Base-by-base conservation (phyloP, 2,888 invertebrate species). In the Pyrrhosoma nymphula region DNA sequence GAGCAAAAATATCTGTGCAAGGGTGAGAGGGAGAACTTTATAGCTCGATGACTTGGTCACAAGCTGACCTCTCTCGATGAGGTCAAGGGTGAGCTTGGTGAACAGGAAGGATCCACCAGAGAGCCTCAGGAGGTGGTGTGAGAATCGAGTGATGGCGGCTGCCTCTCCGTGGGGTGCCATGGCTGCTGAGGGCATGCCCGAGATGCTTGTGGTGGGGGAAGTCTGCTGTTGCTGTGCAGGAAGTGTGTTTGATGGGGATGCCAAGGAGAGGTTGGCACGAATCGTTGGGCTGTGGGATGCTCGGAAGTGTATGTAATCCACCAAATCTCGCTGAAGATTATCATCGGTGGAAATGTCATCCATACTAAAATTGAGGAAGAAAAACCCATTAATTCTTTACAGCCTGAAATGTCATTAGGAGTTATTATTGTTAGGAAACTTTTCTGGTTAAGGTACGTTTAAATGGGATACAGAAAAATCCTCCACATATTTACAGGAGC, bases 31-130 rank as follows among this genome's bases (percentile, higher is more conserved):
- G 93, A 99, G 97, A 26, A 99, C 97, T 97, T 99, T 99, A 97
- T 99, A 99, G 96, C 99, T 99, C 0, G 99, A 98, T 12, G 99
- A 99, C 97, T 99, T 99, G 82, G 99, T 98, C 30, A 99, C 99
- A 96, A 99, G 97, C 96, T 99, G 98, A 90, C 99, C 99, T 96
- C 98, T 98, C 97, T 99, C 99, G 96, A 99, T 98, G 96, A 99
- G 98, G 97, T 99, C 99, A 96, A 99, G 97, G 82, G 99, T 98
- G 95, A 99, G 97, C 97, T 99, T 99, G 96, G 99, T 98, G 97
- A 99, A 99, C 96, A 99, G 97, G 97, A 99, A 99, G 95, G 99
- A 99, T 95, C 99, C 99, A 96, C 98, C 98, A 96, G 99, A 98
- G 95, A 99, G 97, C 95, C 98, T 97, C 63, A 99, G 98, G 95